A percentile compares a stretch with the other conserved stretches of the same genome.
Evolutionary conservation across 2,113 vertebrate genomes (phyloP).

Genomic region (Ailuropoda melanoleuca): DNA sequence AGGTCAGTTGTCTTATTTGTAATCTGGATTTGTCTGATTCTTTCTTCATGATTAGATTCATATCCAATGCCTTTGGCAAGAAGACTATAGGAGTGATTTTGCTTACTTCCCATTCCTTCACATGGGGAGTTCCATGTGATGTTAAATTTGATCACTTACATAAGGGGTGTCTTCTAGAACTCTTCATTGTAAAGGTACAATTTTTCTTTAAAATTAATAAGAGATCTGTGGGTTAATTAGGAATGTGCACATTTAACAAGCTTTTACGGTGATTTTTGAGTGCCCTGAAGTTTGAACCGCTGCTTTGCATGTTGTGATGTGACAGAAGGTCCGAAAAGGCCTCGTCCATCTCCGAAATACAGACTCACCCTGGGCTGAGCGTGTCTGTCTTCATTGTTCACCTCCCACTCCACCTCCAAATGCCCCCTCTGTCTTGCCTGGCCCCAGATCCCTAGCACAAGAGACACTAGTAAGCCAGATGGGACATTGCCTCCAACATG

Average conservation of each 20-base stretch:
- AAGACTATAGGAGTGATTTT: background rate
- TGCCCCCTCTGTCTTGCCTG: background rate
- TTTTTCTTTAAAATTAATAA: constrained; percentile 51
- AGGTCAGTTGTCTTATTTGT: background rate
- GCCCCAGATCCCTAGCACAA: background rate
- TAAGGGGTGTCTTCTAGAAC: constrained; percentile 25
- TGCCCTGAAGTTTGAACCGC: background rate
- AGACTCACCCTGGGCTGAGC: background rate
- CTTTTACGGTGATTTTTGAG: background rate
- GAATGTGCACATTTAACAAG: background rate
- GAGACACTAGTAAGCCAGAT: background rate
- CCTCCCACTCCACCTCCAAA: background rate
- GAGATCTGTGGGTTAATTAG: background rate
- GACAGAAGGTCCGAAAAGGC: background rate
- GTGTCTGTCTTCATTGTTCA: background rate
- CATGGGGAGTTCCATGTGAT: background rate
- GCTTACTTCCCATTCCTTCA: background rate
- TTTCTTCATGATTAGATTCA: constrained; percentile 25
- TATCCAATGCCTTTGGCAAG: constrained; percentile 18
- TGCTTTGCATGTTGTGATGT: background rate
- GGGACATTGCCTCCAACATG: background rate
- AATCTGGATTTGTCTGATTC: constrained; percentile 19
- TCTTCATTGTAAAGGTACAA: constrained; percentile 1
- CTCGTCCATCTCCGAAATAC: background rate
- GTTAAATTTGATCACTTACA: constrained; percentile 39